Conservation (phyloP, 2,797 vertebrate genomes). For the Echeneis naucrates region DNA sequence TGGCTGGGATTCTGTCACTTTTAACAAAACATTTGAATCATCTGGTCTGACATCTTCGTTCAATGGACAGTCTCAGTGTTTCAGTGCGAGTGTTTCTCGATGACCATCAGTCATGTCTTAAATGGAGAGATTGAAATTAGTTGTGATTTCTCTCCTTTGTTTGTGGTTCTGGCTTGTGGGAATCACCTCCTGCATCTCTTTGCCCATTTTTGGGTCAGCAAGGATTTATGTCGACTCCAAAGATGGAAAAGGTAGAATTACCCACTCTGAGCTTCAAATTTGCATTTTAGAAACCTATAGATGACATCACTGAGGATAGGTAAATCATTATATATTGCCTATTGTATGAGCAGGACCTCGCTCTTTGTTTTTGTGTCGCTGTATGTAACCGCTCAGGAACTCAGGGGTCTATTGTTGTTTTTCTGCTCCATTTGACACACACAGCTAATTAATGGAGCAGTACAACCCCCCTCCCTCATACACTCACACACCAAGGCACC, state of each 20-base stretch:
- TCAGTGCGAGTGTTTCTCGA: no score
- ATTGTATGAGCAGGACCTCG: neutral
- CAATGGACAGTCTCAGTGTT: no score
- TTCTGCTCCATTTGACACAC: conserved; percentile 64
- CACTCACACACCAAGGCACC: conserved; percentile 34
- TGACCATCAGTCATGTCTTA: conserved; percentile 22
- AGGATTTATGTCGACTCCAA: neutral
- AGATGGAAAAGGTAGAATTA: no score
- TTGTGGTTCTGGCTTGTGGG: conserved; percentile 18
- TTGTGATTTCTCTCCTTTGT: conserved; percentile 21
- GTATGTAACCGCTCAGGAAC: conserved; percentile 25
- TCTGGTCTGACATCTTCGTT: neutral
- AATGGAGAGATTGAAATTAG: conserved; percentile 17
- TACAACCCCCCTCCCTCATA: conserved; percentile 29
- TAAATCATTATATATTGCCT: neutral
- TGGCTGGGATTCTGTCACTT: neutral
- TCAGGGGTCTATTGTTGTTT: conserved; percentile 44
- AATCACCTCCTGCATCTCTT: neutral
- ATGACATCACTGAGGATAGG: neutral
- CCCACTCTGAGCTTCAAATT: neutral
- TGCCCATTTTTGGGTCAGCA: neutral
- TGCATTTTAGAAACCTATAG: neutral
- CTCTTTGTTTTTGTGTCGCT: conserved; percentile 23
- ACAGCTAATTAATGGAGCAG: conserved; percentile 59
- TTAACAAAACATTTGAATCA: neutral